Evolutionary conservation across 2,113 vertebrate species (phyloP), one percentile per base, ranked within the genome.

Genomic region (Pangasianodon gigas): DNA sequence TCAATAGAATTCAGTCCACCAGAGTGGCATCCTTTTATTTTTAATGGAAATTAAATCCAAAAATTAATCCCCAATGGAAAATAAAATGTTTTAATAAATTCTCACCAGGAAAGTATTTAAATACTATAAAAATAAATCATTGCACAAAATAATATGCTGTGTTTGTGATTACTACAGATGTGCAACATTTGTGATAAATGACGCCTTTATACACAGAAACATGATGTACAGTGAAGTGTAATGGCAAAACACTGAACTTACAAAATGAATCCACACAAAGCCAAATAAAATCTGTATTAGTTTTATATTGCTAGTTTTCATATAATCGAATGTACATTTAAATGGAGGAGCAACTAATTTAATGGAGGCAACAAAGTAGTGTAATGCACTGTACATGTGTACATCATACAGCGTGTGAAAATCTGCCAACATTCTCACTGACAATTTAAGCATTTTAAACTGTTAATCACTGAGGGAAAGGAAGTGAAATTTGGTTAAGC

Each of bases 121-220:
- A 95, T 95, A 94, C 93, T 96, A 95, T 94, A 95, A 96, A 97
- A 96, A 96, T 95, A 95, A 97, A 95, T 89, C 91, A 93, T 95
- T 94, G 94, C 93, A 93, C 94, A 90, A 94, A 93, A 91, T 92
- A 93, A 91, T 92, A 92, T 46, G 81, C 92, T 92, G 93, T 91
- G 93, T 92, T 88, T 91, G 91, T 85, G 92, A 93, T 94, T 93
- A 93, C 84, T 92, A 89, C 75, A 37, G 82, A 82, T 94, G 93
- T 92, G 93, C 94, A 92, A 91, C 90, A 89, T 84, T 62, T 90
- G 75, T 32, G 88, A 93, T 91, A 93, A 91, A 10, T 80, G 93
- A 92, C 88, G 91, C 92, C 89, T 86, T 41, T 69, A 52, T 86
- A 90, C 65, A 44, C 44, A 82, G 32, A 71, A 80, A 83, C 86